A percentile compares a stretch with the other conserved stretches of the same genome.
Conservation (phyloP, 2,797 vertebrate genomes). For the Cirrhinus molitorella region DNA sequence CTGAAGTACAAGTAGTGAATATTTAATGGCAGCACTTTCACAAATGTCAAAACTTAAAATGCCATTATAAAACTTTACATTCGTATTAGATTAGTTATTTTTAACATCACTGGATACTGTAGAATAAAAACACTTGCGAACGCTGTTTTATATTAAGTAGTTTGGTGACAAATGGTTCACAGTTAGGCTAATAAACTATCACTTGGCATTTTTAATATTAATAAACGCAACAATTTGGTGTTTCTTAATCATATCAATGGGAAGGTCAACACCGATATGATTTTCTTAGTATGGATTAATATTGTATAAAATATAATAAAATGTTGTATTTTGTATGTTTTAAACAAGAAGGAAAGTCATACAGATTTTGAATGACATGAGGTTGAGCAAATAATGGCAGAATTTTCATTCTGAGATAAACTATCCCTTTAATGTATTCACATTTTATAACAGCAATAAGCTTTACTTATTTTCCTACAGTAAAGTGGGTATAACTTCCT, state of each 20-base stretch:
- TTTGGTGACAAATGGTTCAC: background rate
- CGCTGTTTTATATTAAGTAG: background rate
- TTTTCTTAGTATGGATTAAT: too few species aligned
- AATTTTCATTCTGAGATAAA: too few species aligned
- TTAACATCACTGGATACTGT: background rate
- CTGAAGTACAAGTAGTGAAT: conserved; percentile 8
- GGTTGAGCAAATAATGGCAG: background rate
- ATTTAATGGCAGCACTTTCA: conserved; percentile 19
- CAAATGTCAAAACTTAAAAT: background rate
- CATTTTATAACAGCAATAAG: background rate
- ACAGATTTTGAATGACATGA: background rate
- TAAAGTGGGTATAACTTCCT: background rate
- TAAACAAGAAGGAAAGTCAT: background rate
- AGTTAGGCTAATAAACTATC: background rate
- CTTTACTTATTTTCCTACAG: background rate
- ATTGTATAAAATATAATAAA: too few species aligned
- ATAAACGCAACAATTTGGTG: background rate
- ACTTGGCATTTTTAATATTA: background rate
- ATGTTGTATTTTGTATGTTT: too few species aligned
- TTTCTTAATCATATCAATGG: background rate
- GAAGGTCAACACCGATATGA: too few species aligned
- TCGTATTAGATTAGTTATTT: background rate
- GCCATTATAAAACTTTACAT: background rate
- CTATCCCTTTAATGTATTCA: background rate
- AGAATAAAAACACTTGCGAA: conserved; percentile 13